Conservation (phyloP, 2,888 invertebrate species). For the Temnothorax unifasciatus region DNA sequence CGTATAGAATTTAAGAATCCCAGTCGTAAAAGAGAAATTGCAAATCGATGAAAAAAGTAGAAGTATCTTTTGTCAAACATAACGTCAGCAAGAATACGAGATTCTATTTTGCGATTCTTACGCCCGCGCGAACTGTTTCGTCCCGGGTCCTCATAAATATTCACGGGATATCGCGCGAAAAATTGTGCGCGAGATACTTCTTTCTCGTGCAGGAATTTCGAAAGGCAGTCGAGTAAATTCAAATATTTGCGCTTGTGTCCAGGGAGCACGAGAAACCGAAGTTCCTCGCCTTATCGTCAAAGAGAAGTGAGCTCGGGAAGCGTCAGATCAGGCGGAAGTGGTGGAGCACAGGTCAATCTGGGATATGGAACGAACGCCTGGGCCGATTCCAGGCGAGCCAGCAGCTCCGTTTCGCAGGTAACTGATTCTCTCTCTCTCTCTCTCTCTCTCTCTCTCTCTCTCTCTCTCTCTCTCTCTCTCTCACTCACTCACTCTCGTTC, state of each 20-base stretch:
- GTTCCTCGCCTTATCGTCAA: slow-evolving; percentile 89
- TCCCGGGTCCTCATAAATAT: neutral
- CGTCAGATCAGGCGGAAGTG: slow-evolving; percentile 86
- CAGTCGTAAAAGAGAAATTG: neutral
- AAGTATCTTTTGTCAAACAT: neutral
- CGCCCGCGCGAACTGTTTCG: neutral
- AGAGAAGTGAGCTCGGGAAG: slow-evolving; percentile 86
- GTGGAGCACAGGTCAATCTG: slow-evolving; percentile 86
- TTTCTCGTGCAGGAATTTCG: neutral
- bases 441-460: neutral
- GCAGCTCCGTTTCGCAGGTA: slow-evolving; percentile 92
- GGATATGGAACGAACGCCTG: slow-evolving; percentile 86
- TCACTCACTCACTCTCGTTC: neutral
- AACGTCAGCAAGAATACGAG: neutral
- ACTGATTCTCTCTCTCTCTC: neutral
- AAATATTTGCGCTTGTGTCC: slow-evolving; percentile 46
- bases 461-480: too few relatives aligned
- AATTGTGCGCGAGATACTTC: neutral
- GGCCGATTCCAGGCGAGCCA: slow-evolving; percentile 90
- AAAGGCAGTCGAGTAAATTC: neutral
- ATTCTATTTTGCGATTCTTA: slow-evolving; percentile 4
- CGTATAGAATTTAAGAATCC: neutral
- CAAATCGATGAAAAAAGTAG: neutral
- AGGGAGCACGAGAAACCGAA: slow-evolving; percentile 85
- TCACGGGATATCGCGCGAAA: neutral